Evolutionary conservation across 2,113 vertebrate genomes (phyloP), one percentile per base, ranked within the genome.

Genomic region (Rhagologus leucostigma): DNA sequence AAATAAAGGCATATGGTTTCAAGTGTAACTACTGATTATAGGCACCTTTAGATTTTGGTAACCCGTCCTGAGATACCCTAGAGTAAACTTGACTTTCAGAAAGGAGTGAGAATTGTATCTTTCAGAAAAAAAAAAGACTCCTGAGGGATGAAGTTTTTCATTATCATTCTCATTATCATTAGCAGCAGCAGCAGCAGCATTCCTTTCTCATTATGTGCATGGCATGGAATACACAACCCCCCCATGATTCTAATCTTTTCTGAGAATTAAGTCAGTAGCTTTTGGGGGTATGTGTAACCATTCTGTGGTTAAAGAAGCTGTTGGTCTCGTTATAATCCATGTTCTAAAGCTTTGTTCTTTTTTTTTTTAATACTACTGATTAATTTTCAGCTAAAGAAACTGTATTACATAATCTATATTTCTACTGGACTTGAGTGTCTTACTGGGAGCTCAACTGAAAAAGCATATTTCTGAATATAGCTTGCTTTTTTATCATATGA

Each of bases 401-500:
- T 80, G 50, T 84, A 68, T 68, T 65, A 41, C 92, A 63, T 77
- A 33, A 89, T 84, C 33, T 79, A 29, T 79, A 89, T 92, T 91
- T 95, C 52, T 89, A 53, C 69, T 92, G 73, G 68, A 71, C 65
- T 91, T 59, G 76, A 81, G 65, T 80, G 75, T 94, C 73, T 89
- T 92, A 84, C 56, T 68, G 60, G 79, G 81, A 94, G 88, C 71
- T 94, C 68, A 79, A 49, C 35, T 84, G 63, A 84, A 59, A 75
- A 86, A 77, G 77, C 8, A 1, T 94, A 68, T 95, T 95, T 96
- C 94, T 87, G 64, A 93, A 89, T 78, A 79, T 62, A 87, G 39
- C 26, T 46, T 90, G 82, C 47, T 87, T 96, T 96, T 93, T 91
- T 59, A 87, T 80, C 81, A n/a, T 86, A 78, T 95, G 93, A 96